Evolutionary conservation across 2,797 vertebrate species (phyloP).

Genomic region (Taenioides sp.): DNA sequence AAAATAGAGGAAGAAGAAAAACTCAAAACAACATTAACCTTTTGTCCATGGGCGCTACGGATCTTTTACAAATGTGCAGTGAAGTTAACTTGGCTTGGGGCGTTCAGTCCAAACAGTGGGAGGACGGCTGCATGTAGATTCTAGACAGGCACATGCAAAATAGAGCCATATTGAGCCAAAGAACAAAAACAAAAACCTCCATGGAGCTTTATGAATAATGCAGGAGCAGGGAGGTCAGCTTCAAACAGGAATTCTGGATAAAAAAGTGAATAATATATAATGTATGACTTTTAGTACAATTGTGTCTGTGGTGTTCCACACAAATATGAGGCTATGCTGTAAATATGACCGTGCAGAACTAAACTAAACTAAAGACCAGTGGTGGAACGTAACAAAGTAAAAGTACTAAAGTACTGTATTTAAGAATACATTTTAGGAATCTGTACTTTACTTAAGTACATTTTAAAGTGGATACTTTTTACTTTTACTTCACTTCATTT

Average conservation of each 20-base stretch:
- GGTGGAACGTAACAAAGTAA: too few relatives aligned
- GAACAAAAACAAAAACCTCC: constrained; percentile 1
- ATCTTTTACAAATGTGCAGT: constrained; percentile 15
- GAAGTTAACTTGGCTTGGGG: constrained; percentile 13
- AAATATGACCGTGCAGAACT: too few relatives aligned
- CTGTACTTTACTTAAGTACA: too few relatives aligned
- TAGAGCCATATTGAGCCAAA: constrained; percentile 3
- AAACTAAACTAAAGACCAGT: too few relatives aligned
- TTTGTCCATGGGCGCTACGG: constrained; percentile 32
- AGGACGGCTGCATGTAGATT: constrained; percentile 17
- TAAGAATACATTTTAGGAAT: too few relatives aligned
- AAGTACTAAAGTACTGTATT: too few relatives aligned
- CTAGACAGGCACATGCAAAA: constrained; percentile 14
- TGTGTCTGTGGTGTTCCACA: not conserved
- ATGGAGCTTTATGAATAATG: constrained; percentile 12
- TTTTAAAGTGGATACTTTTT: too few relatives aligned
- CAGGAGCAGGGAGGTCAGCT: constrained; percentile 7
- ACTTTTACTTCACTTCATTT: too few relatives aligned
- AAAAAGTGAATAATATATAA: not conserved
- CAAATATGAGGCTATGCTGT: not conserved
- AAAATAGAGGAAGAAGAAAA: constrained; percentile 10
- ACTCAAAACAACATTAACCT: constrained; percentile 3
- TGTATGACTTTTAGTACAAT: not conserved
- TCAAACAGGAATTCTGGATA: not conserved
- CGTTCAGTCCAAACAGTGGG: constrained; percentile 39